Evolutionary conservation across 2,113 vertebrate genomes (phyloP).

Genomic region (Turnix velox): DNA sequence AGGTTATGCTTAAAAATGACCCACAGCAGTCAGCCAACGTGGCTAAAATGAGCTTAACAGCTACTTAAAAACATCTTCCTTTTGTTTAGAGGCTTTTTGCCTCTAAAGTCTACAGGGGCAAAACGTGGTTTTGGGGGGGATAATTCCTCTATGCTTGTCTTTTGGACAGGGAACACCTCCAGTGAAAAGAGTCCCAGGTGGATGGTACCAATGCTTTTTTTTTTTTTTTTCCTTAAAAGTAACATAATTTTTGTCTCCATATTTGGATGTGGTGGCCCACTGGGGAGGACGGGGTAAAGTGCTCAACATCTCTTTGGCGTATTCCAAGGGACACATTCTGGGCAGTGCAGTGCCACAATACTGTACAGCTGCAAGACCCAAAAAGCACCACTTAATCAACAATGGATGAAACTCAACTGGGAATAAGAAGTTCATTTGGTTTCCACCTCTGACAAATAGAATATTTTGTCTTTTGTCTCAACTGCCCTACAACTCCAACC

Average conservation of each 20-base stretch:
- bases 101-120: not conserved
- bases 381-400: not conserved
- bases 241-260: not conserved
- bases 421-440: not conserved
- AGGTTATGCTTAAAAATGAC: not conserved
- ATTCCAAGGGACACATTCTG: conserved; percentile 18
- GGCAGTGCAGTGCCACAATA: not conserved
- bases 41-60: not conserved
- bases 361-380: not conserved
- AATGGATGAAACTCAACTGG: not conserved
- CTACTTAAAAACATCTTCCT: not conserved
- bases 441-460: not conserved
- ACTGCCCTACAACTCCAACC: not conserved
- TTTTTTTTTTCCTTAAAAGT: not conserved
- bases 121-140: not conserved
- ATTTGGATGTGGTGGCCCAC: not conserved
- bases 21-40: not conserved
- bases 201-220: not conserved
- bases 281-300: conserved; percentile 4
- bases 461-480: not conserved
- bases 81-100: not conserved
- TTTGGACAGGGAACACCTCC: not conserved
- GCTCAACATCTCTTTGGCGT: conserved; percentile 58
- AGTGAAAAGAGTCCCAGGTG: not conserved
- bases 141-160: not conserved